Evolutionary conservation across 2,113 vertebrate genomes (phyloP), one percentile per base, ranked within the genome.

Genomic region (Protomyctophum bolini): DNA sequence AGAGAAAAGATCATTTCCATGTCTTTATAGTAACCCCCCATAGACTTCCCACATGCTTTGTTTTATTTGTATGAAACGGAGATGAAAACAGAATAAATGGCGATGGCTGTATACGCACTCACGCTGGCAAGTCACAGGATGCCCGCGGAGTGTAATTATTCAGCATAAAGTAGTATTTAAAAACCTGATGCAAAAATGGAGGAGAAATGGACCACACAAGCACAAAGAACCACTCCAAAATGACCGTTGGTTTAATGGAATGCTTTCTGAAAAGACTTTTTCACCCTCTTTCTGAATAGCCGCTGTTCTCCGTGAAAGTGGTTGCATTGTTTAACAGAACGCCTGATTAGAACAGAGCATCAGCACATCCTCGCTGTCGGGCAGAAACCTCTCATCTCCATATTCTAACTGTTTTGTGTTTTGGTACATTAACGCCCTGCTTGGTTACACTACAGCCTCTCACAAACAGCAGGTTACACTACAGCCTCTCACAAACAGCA

Each of bases 151-250:
- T 0, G 9, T 72, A 90, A 80, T 88, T 83, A 86, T 84, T 74
- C 80, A 83, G 81, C 86, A 75, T 60, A 71, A 77, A 66, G 70
- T 72, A 81, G 68, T 83, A 73, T 81, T 75, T 84, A 63, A 75
- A 14, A 75, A 62, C 61, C 57, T 49, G n/a, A 21, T 47, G 70
- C 73, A 64, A 58, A 41, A 61, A 65, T 68, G n/a, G 48, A 61
- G 45, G 8, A 45, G 72, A 12, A 84, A 82, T 52, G 33, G 65
- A 15, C 51, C 54, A 58, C 28, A 58, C 58, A 56, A 6, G 70
- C n/a, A 54, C 3, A 49, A 69, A 73, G 63, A 6, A 29, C 33
- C 33, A 41, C 33, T 2, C 49, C 49, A 48, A 57, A 57, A 47
- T 49, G 15, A 64, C 10, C 51, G 11, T n/a, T 5, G 11, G 51